phyloP scores from a whole-genome alignment of 2,797 vertebrate genomes.

The Sebastes umbrosus region DNA sequence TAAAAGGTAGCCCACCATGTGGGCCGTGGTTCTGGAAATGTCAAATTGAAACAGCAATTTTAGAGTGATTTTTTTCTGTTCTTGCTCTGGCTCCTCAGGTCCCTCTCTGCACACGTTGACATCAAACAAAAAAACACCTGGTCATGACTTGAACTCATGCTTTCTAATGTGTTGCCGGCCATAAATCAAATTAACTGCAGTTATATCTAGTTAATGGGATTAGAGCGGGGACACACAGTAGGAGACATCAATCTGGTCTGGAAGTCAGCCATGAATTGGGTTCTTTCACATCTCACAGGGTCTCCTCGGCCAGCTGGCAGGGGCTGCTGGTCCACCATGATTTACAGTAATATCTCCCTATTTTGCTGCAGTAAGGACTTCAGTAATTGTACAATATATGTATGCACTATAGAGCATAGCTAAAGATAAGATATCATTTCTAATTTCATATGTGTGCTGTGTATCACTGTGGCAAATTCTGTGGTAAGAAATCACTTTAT shows the following conservation, averaged over 20 bases:
- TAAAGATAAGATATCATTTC: neutral
- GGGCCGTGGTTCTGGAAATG: neutral
- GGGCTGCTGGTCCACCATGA: constrained; percentile 52
- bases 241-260: constrained; percentile 75
- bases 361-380: constrained; percentile 66
- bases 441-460: neutral
- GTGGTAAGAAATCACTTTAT: neutral
- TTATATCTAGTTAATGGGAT: constrained; percentile 75
- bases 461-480: neutral
- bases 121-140: constrained; percentile 58
- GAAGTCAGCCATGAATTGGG: constrained; percentile 71
- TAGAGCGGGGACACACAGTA: constrained; percentile 70
- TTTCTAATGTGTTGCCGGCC: constrained; percentile 61
- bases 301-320: constrained; percentile 76
- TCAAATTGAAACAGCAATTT: neutral
- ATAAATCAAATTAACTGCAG: constrained; percentile 73
- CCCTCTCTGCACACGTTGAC: constrained; percentile 25
- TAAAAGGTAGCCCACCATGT: neutral
- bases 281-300: constrained; percentile 67
- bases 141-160: constrained; percentile 65
- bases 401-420: constrained; percentile 13
- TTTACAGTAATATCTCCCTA: constrained; percentile 59
- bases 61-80: neutral
- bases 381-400: constrained; percentile 41
- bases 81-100: neutral